Base-by-base conservation (phyloP, 2,113 vertebrate species). In the Nymphicus hollandicus region DNA sequence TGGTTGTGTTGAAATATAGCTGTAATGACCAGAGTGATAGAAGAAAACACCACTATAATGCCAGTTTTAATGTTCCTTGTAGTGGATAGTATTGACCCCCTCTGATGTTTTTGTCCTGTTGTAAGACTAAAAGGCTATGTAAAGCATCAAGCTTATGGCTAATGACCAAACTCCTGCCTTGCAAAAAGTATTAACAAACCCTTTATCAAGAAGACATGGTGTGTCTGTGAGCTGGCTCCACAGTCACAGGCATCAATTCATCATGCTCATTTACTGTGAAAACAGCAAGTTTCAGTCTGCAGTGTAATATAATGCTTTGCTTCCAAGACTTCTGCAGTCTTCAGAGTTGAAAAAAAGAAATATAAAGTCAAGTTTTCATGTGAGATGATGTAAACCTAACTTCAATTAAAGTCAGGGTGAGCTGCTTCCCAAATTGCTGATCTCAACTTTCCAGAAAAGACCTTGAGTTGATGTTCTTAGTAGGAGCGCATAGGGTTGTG, bases 241-340 rank as follows among this genome's bases (percentile, higher is more conserved):
- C 82, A 85, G 33, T 92, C 78, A 64, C 44, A 87, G 37, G 35
- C 86, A 95, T 35, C 52, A 87, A 93, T 96, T 93, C 66, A 79
- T 94, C 92, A 81, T 47, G 85, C 65, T 76, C 56, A 85, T 91
- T 95, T 85, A 76, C 73, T 87, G 66, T 85, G 77, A 89, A 95
- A 97, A 93, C 22, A 82, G 37, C 52, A 74, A 39, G 86, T 92
- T 87, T 91, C 83, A 74, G n/a, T 69, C 73, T 72, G 44, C 52
- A 64, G 20, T 64, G 56, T 61, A 94, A 89, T 81, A 56, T 52
- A 87, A 76, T 69, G 17, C 60, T 81, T 93, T 87, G 24, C 56
- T 94, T 92, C 70, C 61, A 52, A 81, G 78, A 72, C 35, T 53
- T 91, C 56, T 81, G 25, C 33, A 72, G 28, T 72, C n/a, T 83